These are phyloP conservation scores for Myotis vivesi DNA, from an alignment of 2,797 vertebrate genomes.

Conservation along the genomic window DNA sequence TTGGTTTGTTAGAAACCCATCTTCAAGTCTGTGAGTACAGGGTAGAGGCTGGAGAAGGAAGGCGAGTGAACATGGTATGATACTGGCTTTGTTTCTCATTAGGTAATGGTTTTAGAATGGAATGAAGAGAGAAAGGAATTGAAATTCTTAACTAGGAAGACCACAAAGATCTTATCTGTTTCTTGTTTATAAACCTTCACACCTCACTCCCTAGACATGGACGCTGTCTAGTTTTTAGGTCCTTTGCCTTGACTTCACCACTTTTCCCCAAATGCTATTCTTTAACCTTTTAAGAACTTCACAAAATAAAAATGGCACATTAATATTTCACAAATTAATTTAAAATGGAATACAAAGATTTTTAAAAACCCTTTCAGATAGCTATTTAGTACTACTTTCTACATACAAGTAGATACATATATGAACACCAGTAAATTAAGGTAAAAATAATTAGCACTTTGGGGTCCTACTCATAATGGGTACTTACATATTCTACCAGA, in stretches of 20 bases:
- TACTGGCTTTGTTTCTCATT: background rate
- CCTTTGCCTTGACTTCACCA: background rate
- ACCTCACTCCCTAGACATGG: background rate
- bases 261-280: background rate
- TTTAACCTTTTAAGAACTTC: background rate
- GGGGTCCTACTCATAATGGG: background rate
- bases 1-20: background rate
- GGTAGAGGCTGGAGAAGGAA: too few species aligned
- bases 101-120: background rate
- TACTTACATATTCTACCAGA: background rate
- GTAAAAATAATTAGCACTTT: background rate
- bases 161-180: background rate
- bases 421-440: background rate
- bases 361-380: background rate
- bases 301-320: background rate
- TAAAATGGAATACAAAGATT: background rate
- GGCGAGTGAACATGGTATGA: background rate
- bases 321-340: background rate
- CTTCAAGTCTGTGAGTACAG: background rate
- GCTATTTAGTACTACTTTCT: background rate
- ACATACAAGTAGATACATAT: background rate
- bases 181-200: background rate
- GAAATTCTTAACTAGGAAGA: background rate
- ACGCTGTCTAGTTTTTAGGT: background rate
- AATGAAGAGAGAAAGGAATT: background rate